These are phyloP conservation scores for Octopus bimaculoides DNA, from an alignment of 1,140 invertebrate genomes.

Conservation along the genomic window DNA sequence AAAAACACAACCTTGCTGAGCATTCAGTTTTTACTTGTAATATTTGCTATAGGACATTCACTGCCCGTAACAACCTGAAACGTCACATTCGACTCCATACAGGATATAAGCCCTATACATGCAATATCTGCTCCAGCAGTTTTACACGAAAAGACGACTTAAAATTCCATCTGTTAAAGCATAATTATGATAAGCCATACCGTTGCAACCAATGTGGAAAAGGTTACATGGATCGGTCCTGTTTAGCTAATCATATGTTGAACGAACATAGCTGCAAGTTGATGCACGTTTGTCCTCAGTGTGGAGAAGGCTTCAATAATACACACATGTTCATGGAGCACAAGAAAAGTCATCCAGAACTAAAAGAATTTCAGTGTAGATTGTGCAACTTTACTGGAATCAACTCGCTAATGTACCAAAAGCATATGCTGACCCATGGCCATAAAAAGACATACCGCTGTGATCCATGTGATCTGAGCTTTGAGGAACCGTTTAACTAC, in stretches of 20 bases:
- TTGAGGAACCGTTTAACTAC: conserved; percentile 41
- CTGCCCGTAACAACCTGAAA: conserved; percentile 68
- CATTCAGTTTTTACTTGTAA: conserved; percentile 40
- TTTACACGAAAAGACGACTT: conserved; percentile 67
- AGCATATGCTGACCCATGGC: conserved; percentile 41
- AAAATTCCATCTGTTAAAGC: conserved; percentile 65
- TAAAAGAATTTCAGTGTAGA: conserved; percentile 36
- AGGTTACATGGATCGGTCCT: conserved; percentile 42
- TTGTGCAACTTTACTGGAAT: conserved; percentile 41
- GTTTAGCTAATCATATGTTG: conserved; percentile 39
- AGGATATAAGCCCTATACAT: conserved; percentile 58
- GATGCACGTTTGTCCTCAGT: conserved; percentile 40
- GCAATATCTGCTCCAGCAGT: conserved; percentile 70
- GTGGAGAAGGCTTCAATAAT: conserved; percentile 40
- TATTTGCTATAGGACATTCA: conserved; percentile 41
- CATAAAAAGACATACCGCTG: conserved; percentile 32
- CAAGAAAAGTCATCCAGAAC: conserved; percentile 41
- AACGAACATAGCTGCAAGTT: conserved; percentile 39
- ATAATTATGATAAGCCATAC: conserved; percentile 50
- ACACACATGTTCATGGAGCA: conserved; percentile 34
- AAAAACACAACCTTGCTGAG: conserved; percentile 34
- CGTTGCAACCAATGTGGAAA: conserved; percentile 38
- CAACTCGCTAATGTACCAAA: conserved; percentile 36
- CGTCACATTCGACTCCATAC: conserved; percentile 71
- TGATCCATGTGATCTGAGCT: conserved; percentile 34